A percentile compares a stretch with the other conserved stretches of the same genome.
These are phyloP conservation scores for Aplodontia rufa DNA, from an alignment of 2,113 vertebrate species.

Conservation along the genomic window DNA sequence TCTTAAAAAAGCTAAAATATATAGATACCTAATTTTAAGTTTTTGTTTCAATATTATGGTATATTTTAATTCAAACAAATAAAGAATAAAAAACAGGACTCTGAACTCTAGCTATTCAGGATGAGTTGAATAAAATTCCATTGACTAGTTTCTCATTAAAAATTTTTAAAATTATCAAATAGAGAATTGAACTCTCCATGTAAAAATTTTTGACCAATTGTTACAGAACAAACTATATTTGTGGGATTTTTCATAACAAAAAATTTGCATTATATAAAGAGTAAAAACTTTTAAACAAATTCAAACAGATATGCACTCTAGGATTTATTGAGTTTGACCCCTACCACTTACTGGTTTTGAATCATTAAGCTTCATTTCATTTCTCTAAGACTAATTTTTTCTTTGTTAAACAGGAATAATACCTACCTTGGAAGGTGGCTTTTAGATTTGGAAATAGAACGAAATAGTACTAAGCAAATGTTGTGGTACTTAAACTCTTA, in stretches of 20 bases:
- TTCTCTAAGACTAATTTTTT: neutral
- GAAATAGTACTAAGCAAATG: neutral
- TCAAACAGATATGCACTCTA: neutral
- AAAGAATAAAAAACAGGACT: neutral
- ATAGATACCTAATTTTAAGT: neutral
- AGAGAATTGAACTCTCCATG: neutral
- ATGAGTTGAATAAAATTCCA: neutral
- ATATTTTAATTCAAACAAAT: neutral
- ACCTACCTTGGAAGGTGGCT: neutral
- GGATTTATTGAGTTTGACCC: neutral
- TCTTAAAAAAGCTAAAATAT: neutral
- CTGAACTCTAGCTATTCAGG: neutral
- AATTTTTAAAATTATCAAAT: neutral
- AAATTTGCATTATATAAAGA: neutral
- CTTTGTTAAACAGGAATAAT: neutral
- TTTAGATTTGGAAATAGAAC: neutral
- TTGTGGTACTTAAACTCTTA: neutral
- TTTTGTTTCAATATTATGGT: neutral
- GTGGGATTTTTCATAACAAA: neutral
- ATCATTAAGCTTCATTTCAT: neutral
- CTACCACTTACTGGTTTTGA: neutral
- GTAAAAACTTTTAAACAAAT: neutral
- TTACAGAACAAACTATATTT: neutral
- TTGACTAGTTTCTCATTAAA: neutral
- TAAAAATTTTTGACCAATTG: neutral